Percentiles rank a stretch among this genome's conserved stretches.
These are phyloP conservation scores for Latrodectus hesperus DNA, from an alignment of 2,888 invertebrate species.

Conservation along the genomic window DNA sequence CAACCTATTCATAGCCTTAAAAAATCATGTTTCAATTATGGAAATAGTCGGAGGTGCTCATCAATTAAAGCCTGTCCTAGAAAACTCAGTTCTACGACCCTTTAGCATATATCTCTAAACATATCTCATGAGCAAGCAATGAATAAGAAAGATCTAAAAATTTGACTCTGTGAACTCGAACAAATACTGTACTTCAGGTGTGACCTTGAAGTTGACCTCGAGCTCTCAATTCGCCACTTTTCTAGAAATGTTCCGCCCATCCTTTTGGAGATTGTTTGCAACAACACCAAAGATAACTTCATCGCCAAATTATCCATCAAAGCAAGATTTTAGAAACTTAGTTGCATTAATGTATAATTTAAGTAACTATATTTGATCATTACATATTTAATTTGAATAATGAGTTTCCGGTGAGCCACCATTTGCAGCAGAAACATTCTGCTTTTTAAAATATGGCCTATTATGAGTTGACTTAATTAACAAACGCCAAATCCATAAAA, in stretches of 20 bases:
- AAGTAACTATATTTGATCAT: no score
- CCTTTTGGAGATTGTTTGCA: conserved; percentile 32
- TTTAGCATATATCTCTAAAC: conserved; percentile 62
- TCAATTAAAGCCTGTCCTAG: conserved; percentile 56
- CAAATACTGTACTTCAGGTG: conserved; percentile 65
- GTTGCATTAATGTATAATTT: no score
- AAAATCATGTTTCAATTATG: conserved; percentile 29
- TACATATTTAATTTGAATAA: no score
- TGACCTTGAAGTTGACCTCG: conserved; percentile 67
- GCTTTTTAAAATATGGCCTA: no score
- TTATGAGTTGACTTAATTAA: no score
- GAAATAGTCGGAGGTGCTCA: conserved; percentile 36
- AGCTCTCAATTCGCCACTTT: conserved; percentile 66
- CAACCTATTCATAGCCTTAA: background rate
- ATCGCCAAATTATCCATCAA: conserved; percentile 30
- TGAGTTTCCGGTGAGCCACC: no score
- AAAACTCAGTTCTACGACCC: conserved; percentile 63
- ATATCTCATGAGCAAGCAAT: conserved; percentile 61
- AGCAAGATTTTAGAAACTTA: no score
- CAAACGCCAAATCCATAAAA: no score
- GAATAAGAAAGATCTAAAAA: conserved; percentile 46
- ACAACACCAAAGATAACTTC: conserved; percentile 28
- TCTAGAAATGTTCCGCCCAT: conserved; percentile 54
- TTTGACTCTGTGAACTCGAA: conserved; percentile 68
- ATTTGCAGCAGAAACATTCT: no score